Conservation (phyloP, 2,113 vertebrate genomes). For the Psettodes erumei region DNA sequence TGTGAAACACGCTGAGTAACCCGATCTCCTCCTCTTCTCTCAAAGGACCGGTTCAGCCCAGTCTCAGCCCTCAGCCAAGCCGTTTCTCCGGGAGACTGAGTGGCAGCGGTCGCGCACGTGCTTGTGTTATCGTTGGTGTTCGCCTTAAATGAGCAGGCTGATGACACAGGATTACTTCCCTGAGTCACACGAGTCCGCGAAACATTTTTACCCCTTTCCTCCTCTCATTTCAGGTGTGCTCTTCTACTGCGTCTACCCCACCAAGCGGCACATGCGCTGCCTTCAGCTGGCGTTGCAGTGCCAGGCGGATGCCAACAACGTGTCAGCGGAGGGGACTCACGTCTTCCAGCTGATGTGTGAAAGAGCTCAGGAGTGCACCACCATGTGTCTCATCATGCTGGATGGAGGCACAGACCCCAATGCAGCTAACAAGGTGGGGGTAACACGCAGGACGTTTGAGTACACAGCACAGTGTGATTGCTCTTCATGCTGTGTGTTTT, state of each 20-base stretch:
- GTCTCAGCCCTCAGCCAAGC: constrained; percentile 14
- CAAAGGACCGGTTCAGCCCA: constrained; percentile 14
- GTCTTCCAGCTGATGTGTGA: constrained; percentile 90
- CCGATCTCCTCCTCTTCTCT: constrained; percentile 46
- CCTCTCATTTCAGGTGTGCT: constrained; percentile 83
- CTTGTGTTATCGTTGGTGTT: neutral
- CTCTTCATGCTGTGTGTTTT: neutral
- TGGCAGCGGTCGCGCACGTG: constrained; percentile 15
- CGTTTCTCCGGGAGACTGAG: neutral
- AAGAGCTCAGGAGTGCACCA: constrained; percentile 80
- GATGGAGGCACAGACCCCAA: constrained; percentile 89
- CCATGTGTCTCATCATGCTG: constrained; percentile 87
- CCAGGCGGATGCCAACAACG: constrained; percentile 90
- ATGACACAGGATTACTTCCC: no score
- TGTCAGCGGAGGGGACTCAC: constrained; percentile 81
- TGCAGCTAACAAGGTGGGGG: constrained; percentile 82
- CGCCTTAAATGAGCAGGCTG: neutral
- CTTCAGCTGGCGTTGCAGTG: constrained; percentile 83
- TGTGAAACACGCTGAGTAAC: constrained; percentile 65
- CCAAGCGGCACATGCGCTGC: constrained; percentile 87
- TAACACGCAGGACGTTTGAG: no score
- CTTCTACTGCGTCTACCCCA: constrained; percentile 91
- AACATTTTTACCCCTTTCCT: neutral
- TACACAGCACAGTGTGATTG: no score
- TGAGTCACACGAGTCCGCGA: no score